phyloP scores from a whole-genome alignment of 2,888 invertebrate genomes.

The Malthinus flaveolus region DNA sequence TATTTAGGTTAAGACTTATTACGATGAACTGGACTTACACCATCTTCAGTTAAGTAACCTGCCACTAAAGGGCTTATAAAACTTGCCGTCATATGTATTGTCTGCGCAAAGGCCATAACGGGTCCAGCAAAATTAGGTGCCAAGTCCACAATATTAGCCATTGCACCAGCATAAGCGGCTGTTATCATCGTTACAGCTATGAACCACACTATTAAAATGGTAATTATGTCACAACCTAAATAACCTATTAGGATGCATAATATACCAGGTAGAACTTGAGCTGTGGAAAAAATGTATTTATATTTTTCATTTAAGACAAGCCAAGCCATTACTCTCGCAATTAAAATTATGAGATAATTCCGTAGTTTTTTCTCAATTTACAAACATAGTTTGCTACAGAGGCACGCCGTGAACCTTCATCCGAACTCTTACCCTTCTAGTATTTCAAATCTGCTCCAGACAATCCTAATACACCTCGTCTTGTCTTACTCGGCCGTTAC shows the following conservation, averaged over 20 bases:
- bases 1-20: not conserved
- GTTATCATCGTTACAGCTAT: slow-evolving; percentile 71
- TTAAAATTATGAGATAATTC: not conserved
- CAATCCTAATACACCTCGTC: too few relatives aligned
- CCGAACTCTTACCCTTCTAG: too few relatives aligned
- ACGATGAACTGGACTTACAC: slow-evolving; percentile 52
- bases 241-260: slow-evolving; percentile 66
- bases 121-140: slow-evolving; percentile 79
- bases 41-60: slow-evolving; percentile 62
- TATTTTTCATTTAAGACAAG: too few relatives aligned
- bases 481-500: too few relatives aligned
- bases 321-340: not conserved
- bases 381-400: not conserved
- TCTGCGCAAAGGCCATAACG: slow-evolving; percentile 73
- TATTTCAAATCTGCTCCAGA: too few relatives aligned
- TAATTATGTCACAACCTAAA: slow-evolving; percentile 62
- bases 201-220: slow-evolving; percentile 68
- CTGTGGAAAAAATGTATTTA: slow-evolving; percentile 46
- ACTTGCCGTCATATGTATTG: slow-evolving; percentile 77
- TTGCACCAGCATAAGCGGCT: slow-evolving; percentile 73
- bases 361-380: too few relatives aligned
- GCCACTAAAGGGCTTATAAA: slow-evolving; percentile 69
- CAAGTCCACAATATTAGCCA: slow-evolving; percentile 77
- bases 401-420: too few relatives aligned
- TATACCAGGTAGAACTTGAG: slow-evolving; percentile 71